A percentile compares a stretch with the other conserved stretches of the same genome.
Conservation (phyloP, 1,140 invertebrate species). For the Mya arenaria region DNA sequence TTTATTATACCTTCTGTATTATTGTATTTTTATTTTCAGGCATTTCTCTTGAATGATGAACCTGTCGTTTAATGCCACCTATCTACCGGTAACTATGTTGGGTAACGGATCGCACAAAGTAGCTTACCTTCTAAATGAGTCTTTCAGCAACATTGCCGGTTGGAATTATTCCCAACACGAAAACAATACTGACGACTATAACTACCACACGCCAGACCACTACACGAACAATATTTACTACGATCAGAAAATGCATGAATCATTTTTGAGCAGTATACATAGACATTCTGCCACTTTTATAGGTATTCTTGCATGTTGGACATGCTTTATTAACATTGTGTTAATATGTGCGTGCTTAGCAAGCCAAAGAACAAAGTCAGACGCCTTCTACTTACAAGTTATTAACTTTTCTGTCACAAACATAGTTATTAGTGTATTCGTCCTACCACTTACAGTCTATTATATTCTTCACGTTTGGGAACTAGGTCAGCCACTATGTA, state of each 20-base stretch:
- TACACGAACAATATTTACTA: too few species aligned
- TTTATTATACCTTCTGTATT: too few species aligned
- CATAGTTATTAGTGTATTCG: slow-evolving; percentile 18
- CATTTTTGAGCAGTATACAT: slow-evolving; percentile 20
- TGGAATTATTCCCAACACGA: too few species aligned
- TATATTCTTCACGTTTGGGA: slow-evolving; percentile 21
- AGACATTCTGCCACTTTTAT: slow-evolving; percentile 1
- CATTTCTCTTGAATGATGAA: too few species aligned
- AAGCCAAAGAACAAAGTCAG: background rate
- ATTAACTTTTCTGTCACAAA: slow-evolving; percentile 36
- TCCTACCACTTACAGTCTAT: slow-evolving; percentile 45
- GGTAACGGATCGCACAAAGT: too few species aligned
- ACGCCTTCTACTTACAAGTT: slow-evolving; percentile 14
- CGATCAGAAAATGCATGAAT: slow-evolving; percentile 19
- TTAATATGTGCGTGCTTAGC: slow-evolving; percentile 3
- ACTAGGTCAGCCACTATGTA: slow-evolving; percentile 27
- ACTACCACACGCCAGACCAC: too few species aligned
- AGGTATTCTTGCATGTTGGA: slow-evolving; percentile 3
- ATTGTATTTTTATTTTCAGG: too few species aligned
- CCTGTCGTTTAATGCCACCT: too few species aligned
- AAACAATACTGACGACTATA: too few species aligned
- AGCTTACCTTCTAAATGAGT: too few species aligned
- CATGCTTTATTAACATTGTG: slow-evolving; percentile 17
- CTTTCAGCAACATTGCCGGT: too few species aligned
- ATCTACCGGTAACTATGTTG: too few species aligned